Evolutionary conservation across 1,140 invertebrate genomes (phyloP).

Genomic region (Brachionus asplanchnoidis): DNA sequence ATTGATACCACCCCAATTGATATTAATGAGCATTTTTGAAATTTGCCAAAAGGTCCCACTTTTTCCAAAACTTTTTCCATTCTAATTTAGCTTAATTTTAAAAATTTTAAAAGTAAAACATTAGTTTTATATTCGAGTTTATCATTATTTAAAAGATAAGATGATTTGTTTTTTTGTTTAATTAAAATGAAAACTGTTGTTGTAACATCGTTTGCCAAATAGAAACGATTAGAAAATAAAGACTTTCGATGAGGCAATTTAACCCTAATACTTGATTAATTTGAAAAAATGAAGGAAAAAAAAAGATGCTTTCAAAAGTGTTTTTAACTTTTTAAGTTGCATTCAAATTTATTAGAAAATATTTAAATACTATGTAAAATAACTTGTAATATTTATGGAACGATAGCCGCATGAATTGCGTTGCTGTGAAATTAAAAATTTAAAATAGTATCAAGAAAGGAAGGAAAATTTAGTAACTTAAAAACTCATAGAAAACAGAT

Average conservation of each 20-base stretch:
- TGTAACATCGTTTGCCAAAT: background rate
- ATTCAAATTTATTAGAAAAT: background rate
- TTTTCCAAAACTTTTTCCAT: background rate
- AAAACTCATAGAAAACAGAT: background rate
- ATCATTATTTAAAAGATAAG: background rate
- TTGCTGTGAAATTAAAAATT: background rate
- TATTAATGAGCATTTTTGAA: background rate
- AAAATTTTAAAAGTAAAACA: background rate
- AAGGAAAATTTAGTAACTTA: background rate
- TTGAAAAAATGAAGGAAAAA: background rate
- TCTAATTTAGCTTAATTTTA: background rate
- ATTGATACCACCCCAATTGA: background rate
- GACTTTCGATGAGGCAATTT: background rate
- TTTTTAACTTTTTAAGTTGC: background rate
- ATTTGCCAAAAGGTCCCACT: constrained; percentile 3
- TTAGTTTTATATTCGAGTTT: background rate
- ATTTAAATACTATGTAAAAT: background rate
- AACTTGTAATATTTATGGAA: background rate
- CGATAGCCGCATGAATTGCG: background rate
- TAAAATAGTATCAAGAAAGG: background rate
- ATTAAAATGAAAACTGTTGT: background rate
- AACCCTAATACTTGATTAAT: background rate
- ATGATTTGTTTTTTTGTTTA: background rate
- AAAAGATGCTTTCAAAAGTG: background rate
- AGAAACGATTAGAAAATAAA: background rate